Base-by-base conservation (phyloP, 2,888 invertebrate genomes). In the Hermaeophaga mercurialis region DNA sequence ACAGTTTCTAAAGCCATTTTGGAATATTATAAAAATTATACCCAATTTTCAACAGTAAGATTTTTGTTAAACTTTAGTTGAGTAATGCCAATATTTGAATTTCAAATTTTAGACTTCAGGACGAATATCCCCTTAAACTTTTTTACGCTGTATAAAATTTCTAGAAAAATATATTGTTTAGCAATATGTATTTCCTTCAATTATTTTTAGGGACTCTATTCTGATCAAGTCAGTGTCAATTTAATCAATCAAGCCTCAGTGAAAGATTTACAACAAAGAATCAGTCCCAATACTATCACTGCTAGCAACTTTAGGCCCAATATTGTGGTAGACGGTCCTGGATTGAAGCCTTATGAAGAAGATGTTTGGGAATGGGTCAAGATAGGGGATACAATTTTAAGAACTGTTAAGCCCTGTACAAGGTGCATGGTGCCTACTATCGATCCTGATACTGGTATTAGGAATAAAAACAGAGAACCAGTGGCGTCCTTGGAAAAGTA, bases 341-440 rank as follows among this genome's bases (percentile, higher is more conserved):
- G 73, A 14, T 45, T 73, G 4, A 58, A 63, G 43, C 70, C 82
- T 1, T 82, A 77, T 62, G 76, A 70, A 2, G 84, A 85, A 72
- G 84, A 85, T 58, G 66, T 74, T 14, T 85, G 84, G 84, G 77
- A 80, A 14, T 84, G 82, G 79, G 74, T 85, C 15, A 81, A 78
- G 69, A 80, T 85, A 17, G 84, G 84, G 0, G 75, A 79, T 22
- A 79, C 77, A 1, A 63, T 80, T 8, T 75, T 84, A 36, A 74
- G 81, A 59, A 80, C 80, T 62, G 76, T 82, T 11, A 84, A 82
- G 67, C 81, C 80, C 1, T 84, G 84, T 64, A 77, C 82, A 1
- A 80, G 85, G 79, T 84, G 77, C 58, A 63, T 71, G 17, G 63
- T 77, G 47, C 75, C 73, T 0, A 76, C 77, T 1, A 73, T 84